Evolutionary conservation across 2,888 invertebrate species (phyloP), one percentile per base, ranked within the genome.

Genomic region (Drosophila kokeensis): DNA sequence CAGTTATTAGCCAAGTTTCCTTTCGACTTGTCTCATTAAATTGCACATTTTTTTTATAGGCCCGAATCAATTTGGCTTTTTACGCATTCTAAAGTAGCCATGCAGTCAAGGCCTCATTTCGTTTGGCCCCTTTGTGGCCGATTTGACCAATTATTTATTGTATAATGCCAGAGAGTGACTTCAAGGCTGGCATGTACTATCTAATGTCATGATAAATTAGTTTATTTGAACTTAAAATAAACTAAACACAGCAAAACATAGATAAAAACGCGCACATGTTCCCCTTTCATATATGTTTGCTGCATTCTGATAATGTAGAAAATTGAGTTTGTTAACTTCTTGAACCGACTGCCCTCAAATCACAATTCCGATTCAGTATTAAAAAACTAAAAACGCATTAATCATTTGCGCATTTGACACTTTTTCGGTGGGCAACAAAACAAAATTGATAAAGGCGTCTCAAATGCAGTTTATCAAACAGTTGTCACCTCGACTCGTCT

Each of bases 151-250:
- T 84, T 88, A 84, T 83, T 79, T 88, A 76, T 76, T 81, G 57
- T 38, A 48, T 30, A 57, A 55, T 48, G 53, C 34, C 60, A 29
- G 38, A 58, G 67, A 59, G 57, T 76, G 73, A 73, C 69, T 81
- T 74, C 85, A 89, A 89, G 85, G 85, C 85, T 83, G 68, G 38
- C 77, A 30, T 62, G 65, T 69, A 81, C 87, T 74, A 86, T 84
- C 87, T 88, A 89, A 86, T 86, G 87, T 71, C 73, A 72, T 87
- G 85, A 85, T 87, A 84, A 87, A 84, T 89, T 85, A 87, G 85
- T 80, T 80, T 76, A 78, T 73, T 84, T 89, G 76, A 76, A 77
- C 80, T 79, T 74, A 75, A 85, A 88, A 69, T 81, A 83, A 83
- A 79, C 87, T 70, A 64, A 74, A 53, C 40, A 65, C 42, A 24